Conservation (phyloP, 2,113 vertebrate genomes). For the Cyprinus carpio region DNA sequence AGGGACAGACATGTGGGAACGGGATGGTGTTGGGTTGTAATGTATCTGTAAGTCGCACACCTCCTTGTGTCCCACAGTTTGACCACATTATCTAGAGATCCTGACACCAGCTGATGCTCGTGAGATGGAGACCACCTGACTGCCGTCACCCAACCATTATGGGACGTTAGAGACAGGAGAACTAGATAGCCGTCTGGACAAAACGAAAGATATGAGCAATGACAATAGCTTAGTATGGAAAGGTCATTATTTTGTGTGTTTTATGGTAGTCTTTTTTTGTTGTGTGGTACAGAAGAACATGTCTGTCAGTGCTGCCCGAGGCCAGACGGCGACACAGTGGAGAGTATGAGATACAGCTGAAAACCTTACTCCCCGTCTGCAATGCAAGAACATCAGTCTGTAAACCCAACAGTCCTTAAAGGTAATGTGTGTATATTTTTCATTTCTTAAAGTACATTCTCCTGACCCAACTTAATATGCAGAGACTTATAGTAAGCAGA, state of each 20-base stretch:
- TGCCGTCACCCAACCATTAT: constrained; percentile 94
- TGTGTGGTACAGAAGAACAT: constrained; percentile 93
- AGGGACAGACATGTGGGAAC: not conserved
- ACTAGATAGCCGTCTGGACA: constrained; percentile 90
- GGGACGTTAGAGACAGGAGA: constrained; percentile 90
- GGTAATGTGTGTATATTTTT: not conserved
- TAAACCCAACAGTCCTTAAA: not conserved
- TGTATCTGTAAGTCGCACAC: constrained; percentile 67
- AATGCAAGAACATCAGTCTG: constrained; percentile 46
- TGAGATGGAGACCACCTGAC: constrained; percentile 93
- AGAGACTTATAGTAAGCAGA: not conserved
- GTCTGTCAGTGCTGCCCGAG: constrained; percentile 92
- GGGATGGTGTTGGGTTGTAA: not conserved
- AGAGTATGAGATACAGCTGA: constrained; percentile 93
- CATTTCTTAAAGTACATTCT: not conserved
- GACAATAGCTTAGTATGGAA: not conserved
- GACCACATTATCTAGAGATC: constrained; percentile 93
- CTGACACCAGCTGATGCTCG: constrained; percentile 92
- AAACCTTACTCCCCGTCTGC: constrained; percentile 94
- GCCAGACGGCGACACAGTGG: constrained; percentile 88
- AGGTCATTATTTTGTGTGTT: not conserved
- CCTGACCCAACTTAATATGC: not conserved
- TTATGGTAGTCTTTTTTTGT: constrained; percentile 80
- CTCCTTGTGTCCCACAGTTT: constrained; percentile 98
- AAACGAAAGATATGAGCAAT: not conserved